phyloP scores from a whole-genome alignment of 2,113 vertebrate species.

The Anolis carolinensis region DNA sequence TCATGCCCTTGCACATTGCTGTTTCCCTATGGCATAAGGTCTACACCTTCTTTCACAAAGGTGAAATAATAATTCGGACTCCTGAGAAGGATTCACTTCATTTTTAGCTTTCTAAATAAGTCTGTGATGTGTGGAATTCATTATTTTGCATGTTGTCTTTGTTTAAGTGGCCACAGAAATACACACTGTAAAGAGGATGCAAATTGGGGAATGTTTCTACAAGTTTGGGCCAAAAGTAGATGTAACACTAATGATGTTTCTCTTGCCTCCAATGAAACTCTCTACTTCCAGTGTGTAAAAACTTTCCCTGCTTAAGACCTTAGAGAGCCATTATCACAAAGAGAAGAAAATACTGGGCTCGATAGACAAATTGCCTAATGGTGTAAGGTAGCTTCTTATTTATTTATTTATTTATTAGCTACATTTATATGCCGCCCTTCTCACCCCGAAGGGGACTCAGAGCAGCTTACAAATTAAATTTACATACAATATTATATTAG shows the following conservation, averaged over 20 bases:
- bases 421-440: too few species aligned
- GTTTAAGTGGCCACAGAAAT: background rate
- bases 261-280: too few species aligned
- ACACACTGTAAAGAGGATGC: too few species aligned
- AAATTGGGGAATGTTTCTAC: too few species aligned
- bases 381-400: background rate
- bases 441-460: too few species aligned
- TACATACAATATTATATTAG: too few species aligned
- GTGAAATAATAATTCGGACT: slow-evolving; percentile 6
- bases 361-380: background rate
- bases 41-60: slow-evolving; percentile 15
- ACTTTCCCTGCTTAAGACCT: background rate
- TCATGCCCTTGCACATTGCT: slow-evolving; percentile 8
- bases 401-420: too few species aligned
- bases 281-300: too few species aligned
- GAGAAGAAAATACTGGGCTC: background rate
- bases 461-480: too few species aligned
- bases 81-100: slow-evolving; percentile 25
- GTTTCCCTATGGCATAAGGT: background rate
- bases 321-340: background rate
- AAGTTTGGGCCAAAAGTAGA: too few species aligned
- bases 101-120: background rate
- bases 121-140: background rate
- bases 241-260: too few species aligned
- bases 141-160: background rate